Percentiles rank a stretch among this genome's conserved stretches.
These are phyloP conservation scores for Itoplectis maculator DNA, from an alignment of 2,888 invertebrate species.

Conservation along the genomic window DNA sequence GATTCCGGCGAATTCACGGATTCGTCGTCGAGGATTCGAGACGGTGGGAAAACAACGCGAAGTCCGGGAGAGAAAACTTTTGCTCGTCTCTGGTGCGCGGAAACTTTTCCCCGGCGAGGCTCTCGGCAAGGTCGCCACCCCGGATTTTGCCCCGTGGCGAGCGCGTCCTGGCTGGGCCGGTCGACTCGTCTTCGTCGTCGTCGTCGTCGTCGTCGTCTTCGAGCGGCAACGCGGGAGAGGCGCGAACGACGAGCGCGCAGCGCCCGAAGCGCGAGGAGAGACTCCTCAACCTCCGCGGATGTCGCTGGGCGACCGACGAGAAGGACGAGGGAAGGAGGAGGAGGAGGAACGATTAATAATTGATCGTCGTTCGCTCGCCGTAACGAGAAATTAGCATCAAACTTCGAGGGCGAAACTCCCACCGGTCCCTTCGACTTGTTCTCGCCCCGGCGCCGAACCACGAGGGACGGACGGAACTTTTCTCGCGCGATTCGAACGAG, in stretches of 20 bases:
- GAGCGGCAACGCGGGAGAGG: constrained; percentile 11
- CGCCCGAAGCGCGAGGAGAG: constrained; percentile 2
- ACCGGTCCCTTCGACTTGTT: neutral
- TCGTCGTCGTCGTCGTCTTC: no score
- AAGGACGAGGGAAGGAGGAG: no score
- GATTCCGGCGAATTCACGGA: no score
- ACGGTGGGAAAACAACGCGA: constrained; percentile 12
- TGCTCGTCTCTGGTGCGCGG: neutral
- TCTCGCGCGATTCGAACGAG: constrained; percentile 43
- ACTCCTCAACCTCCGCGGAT: constrained; percentile 26
- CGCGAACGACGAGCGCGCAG: constrained; percentile 9
- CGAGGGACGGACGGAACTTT: constrained; percentile 38
- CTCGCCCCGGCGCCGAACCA: neutral
- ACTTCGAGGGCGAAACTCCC: constrained; percentile 12
- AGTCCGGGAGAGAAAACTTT: constrained; percentile 36
- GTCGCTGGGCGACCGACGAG: constrained; percentile 27
- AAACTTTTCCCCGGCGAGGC: constrained; percentile 56
- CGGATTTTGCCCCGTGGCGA: constrained; percentile 30
- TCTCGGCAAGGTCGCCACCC: constrained; percentile 61
- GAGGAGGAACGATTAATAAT: constrained; percentile 55
- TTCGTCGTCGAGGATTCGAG: no score
- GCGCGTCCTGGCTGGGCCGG: constrained; percentile 27
- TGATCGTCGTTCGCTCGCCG: constrained; percentile 43
- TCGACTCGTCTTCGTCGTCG: constrained; percentile 24
- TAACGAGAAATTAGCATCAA: constrained; percentile 23